These are phyloP conservation scores for Chaetogeoica ovagalla DNA, from an alignment of 2,888 invertebrate species.

Conservation along the genomic window DNA sequence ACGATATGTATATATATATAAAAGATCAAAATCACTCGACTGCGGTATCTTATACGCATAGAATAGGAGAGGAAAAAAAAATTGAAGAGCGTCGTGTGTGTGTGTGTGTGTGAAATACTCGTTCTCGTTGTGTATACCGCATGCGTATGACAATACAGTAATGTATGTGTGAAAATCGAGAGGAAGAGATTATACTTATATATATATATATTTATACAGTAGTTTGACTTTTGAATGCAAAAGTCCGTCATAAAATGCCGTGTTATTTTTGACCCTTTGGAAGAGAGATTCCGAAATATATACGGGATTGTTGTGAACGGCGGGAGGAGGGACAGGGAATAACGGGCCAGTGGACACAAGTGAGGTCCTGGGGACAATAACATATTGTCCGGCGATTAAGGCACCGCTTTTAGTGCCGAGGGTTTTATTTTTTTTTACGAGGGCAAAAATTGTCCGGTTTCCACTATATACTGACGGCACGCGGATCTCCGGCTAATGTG, in stretches of 20 bases:
- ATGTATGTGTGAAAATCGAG: not conserved
- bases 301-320: too few species aligned
- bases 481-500: not conserved
- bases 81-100: too few species aligned
- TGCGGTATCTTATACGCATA: too few species aligned
- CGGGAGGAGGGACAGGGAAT: not conserved
- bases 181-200: constrained; percentile 25
- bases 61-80: too few species aligned
- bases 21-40: too few species aligned
- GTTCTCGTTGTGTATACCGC: too few species aligned
- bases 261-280: constrained; percentile 44
- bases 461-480: not conserved
- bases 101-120: too few species aligned
- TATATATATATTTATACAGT: not conserved
- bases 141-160: too few species aligned
- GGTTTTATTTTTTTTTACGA: constrained; percentile 53
- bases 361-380: constrained; percentile 48
- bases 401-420: constrained; percentile 38
- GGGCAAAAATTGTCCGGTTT: constrained; percentile 42
- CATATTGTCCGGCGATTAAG: constrained; percentile 52
- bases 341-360: not conserved
- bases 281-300: not conserved
- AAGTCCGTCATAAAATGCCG: constrained; percentile 46
- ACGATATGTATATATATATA: too few species aligned
- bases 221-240: constrained; percentile 36